A percentile compares a stretch with the other conserved stretches of the same genome.
Conservation (phyloP, 2,113 vertebrate species). For the Protobothrops flavoviridis region DNA sequence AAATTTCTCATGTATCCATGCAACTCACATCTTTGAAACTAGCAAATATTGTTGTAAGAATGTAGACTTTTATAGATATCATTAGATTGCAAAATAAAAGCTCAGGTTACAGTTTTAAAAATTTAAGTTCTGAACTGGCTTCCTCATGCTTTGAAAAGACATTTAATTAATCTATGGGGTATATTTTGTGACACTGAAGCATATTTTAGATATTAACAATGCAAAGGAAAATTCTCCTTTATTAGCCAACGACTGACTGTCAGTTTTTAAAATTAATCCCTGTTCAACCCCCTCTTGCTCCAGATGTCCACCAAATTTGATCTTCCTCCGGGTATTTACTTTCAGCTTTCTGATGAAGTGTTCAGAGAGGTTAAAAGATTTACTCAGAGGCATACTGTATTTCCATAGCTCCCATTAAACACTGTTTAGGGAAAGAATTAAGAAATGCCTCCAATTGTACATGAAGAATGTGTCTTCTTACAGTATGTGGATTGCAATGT, state of each 20-base stretch:
- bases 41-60: neutral
- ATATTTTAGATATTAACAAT: neutral
- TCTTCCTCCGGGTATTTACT: neutral
- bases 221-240: neutral
- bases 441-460: neutral
- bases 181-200: neutral
- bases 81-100: neutral
- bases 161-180: neutral
- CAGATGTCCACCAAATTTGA: neutral
- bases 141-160: neutral
- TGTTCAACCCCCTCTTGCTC: neutral
- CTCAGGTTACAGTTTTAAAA: neutral
- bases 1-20: neutral
- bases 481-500: neutral
- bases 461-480: neutral
- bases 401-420: neutral
- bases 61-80: neutral
- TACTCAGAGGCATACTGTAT: neutral
- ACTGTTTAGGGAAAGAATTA: neutral
- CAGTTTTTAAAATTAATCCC: constrained; percentile 3
- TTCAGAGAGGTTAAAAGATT: neutral
- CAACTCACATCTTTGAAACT: neutral
- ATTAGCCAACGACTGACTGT: neutral
- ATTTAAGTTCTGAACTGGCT: neutral
- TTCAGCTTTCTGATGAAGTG: neutral